Evolutionary conservation across 2,797 vertebrate species (phyloP), one percentile per base, ranked within the genome.

Genomic region (Bovichtus variegatus): DNA sequence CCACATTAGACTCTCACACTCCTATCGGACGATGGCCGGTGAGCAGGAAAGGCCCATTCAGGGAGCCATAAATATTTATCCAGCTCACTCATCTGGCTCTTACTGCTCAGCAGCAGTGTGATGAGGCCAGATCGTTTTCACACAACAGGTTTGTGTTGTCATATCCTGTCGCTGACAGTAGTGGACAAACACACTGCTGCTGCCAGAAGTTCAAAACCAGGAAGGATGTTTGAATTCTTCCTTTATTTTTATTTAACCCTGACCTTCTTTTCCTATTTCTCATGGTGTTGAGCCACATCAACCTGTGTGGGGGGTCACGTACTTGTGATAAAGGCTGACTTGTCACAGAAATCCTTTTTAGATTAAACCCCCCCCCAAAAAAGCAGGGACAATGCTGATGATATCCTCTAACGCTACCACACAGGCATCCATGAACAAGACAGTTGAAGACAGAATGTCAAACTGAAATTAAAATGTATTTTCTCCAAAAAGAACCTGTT

Each of bases 1-100:
- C 78, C 79, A 82, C 73, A 36, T 55, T 43, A 67, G 62, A 71
- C 79, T 74, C 84, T 75, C 81, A 86, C 81, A 78, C 47, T 60
- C 83, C 68, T 59, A 31, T 74, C 68, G 70, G 61, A 50, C 13
- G 18, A 46, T 76, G 81, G 44, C 72, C 64, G 16, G 38, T 70
- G 62, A 85, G 68, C 73, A 67, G 82, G 79, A 87, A 44, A 80
- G 80, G 67, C 61, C 61, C 44, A 63, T 66, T 76, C 81, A 78
- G 21, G 57, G 58, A 87, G 61, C 57, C 80, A 73, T 87, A 91
- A 91, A 90, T 92, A 91, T 92, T 92, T 85, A 92, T 83, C 63
- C 70, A n/a, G 66, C 81, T 88, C 85, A 81, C 86, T 91, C 88
- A 89, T 89, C 80, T 16, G 34, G 77, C 58, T 71, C 85, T 76